Evolutionary conservation across 2,113 vertebrate species (phyloP).

Genomic region (Callipepla californica): DNA sequence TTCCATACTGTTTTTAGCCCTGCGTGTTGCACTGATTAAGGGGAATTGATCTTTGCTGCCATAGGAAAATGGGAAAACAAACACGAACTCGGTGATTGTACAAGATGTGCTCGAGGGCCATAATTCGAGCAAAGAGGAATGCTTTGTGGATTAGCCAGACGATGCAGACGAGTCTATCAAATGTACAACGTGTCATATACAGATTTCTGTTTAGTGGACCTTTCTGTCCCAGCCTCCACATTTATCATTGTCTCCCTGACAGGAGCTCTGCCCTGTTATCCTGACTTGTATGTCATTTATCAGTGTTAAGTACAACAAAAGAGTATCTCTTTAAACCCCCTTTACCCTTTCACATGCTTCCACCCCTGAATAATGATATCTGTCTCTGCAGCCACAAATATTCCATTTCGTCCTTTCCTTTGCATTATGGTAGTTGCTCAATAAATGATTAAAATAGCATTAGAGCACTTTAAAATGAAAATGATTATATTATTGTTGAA

Average conservation of each 20-base stretch:
- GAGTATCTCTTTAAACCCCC: slow-evolving; percentile 75
- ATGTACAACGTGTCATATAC: slow-evolving; percentile 70
- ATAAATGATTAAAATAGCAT: slow-evolving; percentile 60
- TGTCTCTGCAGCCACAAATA: slow-evolving; percentile 69
- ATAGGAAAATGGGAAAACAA: slow-evolving; percentile 25
- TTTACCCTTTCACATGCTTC: slow-evolving; percentile 75
- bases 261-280: slow-evolving; percentile 76
- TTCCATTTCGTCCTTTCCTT: slow-evolving; percentile 55
- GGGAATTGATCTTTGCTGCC: slow-evolving; percentile 50
- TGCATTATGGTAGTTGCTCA: slow-evolving; percentile 25
- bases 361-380: slow-evolving; percentile 74
- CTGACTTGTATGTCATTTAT: slow-evolving; percentile 81
- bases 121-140: slow-evolving; percentile 3
- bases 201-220: slow-evolving; percentile 71
- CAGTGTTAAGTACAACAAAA: slow-evolving; percentile 78
- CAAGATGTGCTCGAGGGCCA: slow-evolving; percentile 8
- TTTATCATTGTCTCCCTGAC: slow-evolving; percentile 79
- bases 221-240: slow-evolving; percentile 66
- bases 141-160: slow-evolving; percentile 19
- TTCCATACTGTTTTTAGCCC: slow-evolving; percentile 2
- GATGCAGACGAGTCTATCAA: slow-evolving; percentile 68
- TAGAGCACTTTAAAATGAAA: slow-evolving; percentile 51
- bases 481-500: slow-evolving; percentile 52
- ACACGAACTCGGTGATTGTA: not conserved
- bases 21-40: slow-evolving; percentile 27